Conservation (phyloP, 1,140 invertebrate genomes). For the Scaptomyza graminum region DNA sequence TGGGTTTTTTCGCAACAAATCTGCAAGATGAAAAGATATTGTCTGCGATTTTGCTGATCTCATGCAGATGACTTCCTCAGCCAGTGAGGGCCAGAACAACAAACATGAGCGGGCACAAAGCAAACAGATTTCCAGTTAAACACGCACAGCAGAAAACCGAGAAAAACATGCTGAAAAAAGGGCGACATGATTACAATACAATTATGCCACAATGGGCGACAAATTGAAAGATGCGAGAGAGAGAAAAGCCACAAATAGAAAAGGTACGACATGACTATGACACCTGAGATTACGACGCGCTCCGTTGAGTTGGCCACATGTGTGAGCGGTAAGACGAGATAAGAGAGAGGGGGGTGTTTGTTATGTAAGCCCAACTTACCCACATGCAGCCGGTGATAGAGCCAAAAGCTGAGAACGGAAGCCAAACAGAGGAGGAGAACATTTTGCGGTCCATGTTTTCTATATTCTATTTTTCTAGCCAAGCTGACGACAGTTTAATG, state of each 20-base stretch:
- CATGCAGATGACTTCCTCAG: conserved; percentile 35
- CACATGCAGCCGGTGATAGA: conserved; percentile 46
- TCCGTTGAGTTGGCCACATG: conserved; percentile 21
- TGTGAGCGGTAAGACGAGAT: neutral
- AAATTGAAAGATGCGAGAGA: conserved; percentile 65
- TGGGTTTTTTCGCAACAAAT: conserved; percentile 19
- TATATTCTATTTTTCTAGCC: conserved; percentile 62
- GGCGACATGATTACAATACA: conserved; percentile 55
- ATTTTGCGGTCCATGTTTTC: conserved; percentile 26
- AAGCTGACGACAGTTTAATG: conserved; percentile 74
- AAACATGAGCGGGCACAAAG: conserved; percentile 31
- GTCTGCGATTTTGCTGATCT: conserved; percentile 30
- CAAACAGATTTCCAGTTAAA: conserved; percentile 38
- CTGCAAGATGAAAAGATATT: conserved; percentile 19
- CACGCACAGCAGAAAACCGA: conserved; percentile 6
- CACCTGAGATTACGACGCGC: conserved; percentile 52
- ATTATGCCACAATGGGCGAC: conserved; percentile 64
- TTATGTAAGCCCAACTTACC: conserved; percentile 56
- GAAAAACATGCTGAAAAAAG: conserved; percentile 23
- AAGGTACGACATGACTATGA: conserved; percentile 40
- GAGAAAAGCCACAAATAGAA: conserved; percentile 55
- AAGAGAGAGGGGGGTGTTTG: neutral
- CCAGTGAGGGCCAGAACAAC: conserved; percentile 6
- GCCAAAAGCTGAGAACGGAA: conserved; percentile 60
- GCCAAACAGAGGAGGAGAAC: conserved; percentile 43